Evolutionary conservation across 2,113 vertebrate species (phyloP), one percentile per base, ranked within the genome.

Genomic region (Xenopus borealis): DNA sequence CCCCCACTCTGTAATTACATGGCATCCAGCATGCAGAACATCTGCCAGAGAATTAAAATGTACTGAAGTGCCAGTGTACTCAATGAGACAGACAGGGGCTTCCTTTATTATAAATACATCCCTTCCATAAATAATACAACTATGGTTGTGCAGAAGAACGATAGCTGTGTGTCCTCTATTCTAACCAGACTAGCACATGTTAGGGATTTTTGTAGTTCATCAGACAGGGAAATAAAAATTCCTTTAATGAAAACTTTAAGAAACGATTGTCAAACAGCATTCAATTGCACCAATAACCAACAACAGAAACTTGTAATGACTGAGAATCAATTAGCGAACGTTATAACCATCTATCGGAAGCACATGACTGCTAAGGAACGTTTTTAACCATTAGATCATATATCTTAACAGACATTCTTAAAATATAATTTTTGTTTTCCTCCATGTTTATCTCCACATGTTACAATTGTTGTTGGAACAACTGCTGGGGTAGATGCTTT

Each of bases 31-130:
- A 82, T 84, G 67, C 40, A 3, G 7, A 85, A 80, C 80, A 80
- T 71, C 78, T 75, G 67, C 79, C 86, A 76, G 1, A 17, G 80
- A 81, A 84, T 80, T 83, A 53, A 78, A 80, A 80, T 2, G 66
- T 62, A 52, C 0, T 52, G 13, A 27, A 27, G 63, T 80, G 83
- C 2, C 46, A 79, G 69, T 17, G 4, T 71, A 67, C 82, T 85
- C 82, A 81, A 64, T 77, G 55, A 70, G 61, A 70, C 16, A 69
- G 52, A 58, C 66, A 40, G 12, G 55, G 33, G 72, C 23, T 65
- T 59, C 61, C 55, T 75, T 52, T 58, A 23, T 20, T 44, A 52
- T 52, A 64, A 55, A 69, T 69, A 63, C 44, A 53, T 62, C 59
- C 66, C 18, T 52, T 75, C 44, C 58, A 40, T 10, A 75, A 68